Percentiles rank a stretch among this genome's conserved stretches.
phyloP scores from a whole-genome alignment of 2,888 invertebrate genomes.

The Tinea trinotella region DNA sequence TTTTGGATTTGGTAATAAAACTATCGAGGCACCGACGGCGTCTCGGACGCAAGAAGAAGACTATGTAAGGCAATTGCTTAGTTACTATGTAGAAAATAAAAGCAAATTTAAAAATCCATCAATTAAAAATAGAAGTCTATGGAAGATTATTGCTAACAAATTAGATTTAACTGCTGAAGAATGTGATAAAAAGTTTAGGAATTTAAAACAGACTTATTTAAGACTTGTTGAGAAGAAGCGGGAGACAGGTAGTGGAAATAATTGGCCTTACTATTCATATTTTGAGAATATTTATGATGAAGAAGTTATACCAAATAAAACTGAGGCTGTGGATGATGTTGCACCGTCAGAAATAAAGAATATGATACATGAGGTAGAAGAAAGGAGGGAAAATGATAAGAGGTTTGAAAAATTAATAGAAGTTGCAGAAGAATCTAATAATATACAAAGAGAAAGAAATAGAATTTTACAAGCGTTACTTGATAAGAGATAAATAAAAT shows the following conservation, averaged over 20 bases:
- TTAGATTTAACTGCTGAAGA: conserved; percentile 48
- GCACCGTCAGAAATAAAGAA: conserved; percentile 41
- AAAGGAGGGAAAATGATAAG: conserved; percentile 36
- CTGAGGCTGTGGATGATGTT: conserved; percentile 23
- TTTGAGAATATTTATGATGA: conserved; percentile 54
- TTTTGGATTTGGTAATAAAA: conserved; percentile 26
- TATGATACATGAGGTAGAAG: conserved; percentile 32
- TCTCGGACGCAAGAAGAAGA: conserved; percentile 37
- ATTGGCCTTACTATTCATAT: conserved; percentile 54
- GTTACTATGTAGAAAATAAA: conserved; percentile 51
- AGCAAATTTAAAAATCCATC: conserved; percentile 49
- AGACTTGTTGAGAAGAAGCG: conserved; percentile 44
- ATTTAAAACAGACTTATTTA: conserved; percentile 57
- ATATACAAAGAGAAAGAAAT: conserved; percentile 55
- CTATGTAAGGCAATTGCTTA: conserved; percentile 48
- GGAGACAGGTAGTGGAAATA: conserved; percentile 41
- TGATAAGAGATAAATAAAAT: conserved; percentile 32
- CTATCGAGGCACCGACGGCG: conserved; percentile 19
- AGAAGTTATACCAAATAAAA: not conserved
- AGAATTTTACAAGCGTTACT: conserved; percentile 49
- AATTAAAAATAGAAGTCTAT: conserved; percentile 48
- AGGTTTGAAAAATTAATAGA: conserved; percentile 46
- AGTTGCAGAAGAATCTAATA: conserved; percentile 51
- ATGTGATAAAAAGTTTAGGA: conserved; percentile 57
- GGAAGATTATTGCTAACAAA: conserved; percentile 43